Evolutionary conservation across 1,140 invertebrate species (phyloP), one percentile per base, ranked within the genome.

Genomic region (Ctenoplectra terminalis): DNA sequence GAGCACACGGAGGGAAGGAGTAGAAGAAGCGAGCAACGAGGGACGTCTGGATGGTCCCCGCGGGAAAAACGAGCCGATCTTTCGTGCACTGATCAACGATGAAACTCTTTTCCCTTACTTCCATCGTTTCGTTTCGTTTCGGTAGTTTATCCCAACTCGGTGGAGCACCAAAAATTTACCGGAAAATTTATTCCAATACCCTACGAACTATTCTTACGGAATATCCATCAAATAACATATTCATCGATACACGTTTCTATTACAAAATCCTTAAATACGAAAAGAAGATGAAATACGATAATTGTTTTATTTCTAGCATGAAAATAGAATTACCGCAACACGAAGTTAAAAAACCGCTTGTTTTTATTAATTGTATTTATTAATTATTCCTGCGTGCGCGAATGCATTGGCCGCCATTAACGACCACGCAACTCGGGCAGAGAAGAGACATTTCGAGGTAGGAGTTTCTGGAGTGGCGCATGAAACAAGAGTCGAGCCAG

Each of bases 31-130:
- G 52, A 52, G 61, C 37, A 26, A 61, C 52, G 43, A 74, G 67
- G 52, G 63, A 79, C 61, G 54, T 80, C 66, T 69, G 72, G 78
- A 87, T 86, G 77, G 78, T 60, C 66, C 83, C 71, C 79, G 3
- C n/a, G 76, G 71, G 80, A 78, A 54, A 76, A 48, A 67, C 31
- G 3, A 46, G 52, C 23, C 87, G 71, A 84, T 66, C 48, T 37
- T 71, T 73, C 66, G 54, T 17, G 50, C 76, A 13, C 52, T 26
- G 66, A 78, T 78, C 66, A 48, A 6, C 54, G 23, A 26, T 5
- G 34, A 13, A 58, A 56, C 34, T 56, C 52, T 37, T 43, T 17
- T 37, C 23, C 40, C 9, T 29, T 43, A 40, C 26, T 29, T 17
- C 15, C 54, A 15, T 4, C 23, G 40, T n/a, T 52, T 34, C 52